Evolutionary conservation across 2,888 invertebrate genomes (phyloP), one percentile per base, ranked within the genome.

Genomic region (Drosophila anceps): DNA sequence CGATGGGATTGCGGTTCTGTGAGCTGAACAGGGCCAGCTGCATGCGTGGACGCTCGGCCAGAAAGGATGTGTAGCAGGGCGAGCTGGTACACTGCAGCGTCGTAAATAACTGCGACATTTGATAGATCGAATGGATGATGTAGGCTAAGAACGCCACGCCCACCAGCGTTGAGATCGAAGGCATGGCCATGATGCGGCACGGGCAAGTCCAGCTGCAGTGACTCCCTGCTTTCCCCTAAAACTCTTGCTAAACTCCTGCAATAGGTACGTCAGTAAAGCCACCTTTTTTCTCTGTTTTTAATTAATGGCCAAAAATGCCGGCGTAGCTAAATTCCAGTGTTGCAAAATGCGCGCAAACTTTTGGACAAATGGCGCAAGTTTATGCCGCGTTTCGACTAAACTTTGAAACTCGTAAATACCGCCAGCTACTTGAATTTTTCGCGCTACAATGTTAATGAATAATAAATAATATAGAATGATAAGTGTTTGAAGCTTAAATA

Each of bases 71-170:
- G 81, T 95, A 95, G 93, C 97, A 97, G 4, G 93, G 93, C 4
- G 73, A 51, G 1, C 79, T 84, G 31, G 88, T 94, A 92, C 97
- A 97, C 76, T 94, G 93, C 29, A 91, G 76, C 20, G 79, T 94
- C 68, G 95, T 95, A 91, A 96, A 97, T 79, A 97, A 94, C 91
- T 95, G 94, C 63, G 95, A 95, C 92, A 97, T 93, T 81, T 95
- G 95, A 94, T 96, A 97, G 92, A 97, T 95, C 62, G 96, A 96
- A 91, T 96, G 95, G 41, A 94, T 92, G 69, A 96, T 95, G 92
- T 96, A 96, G 15, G 94, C 94, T 50, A 95, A 92, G 93, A 97
- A 96, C 81, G 95, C 91, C 86, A 95, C 93, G 67, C 95, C 94
- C 76, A 96, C 84, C 80, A 96, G 93, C 57, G 95, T 93, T 77